phyloP scores from a whole-genome alignment of 2,797 vertebrate species.

The Numenius phaeopus region DNA sequence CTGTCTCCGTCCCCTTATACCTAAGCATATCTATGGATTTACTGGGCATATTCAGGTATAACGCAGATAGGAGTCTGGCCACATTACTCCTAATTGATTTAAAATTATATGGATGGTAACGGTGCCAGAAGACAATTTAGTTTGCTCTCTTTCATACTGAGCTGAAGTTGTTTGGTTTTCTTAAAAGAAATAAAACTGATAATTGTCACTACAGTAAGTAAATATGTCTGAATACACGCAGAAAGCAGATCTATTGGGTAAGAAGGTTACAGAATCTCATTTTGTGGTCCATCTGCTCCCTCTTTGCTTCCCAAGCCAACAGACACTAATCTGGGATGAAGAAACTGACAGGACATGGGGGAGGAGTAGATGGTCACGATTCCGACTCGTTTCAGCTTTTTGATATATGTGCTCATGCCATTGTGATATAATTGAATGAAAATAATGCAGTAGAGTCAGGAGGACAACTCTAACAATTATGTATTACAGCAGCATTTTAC shows the following conservation, averaged over 20 bases:
- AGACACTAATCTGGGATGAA: conserved; percentile 72
- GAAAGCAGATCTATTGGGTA: conserved; percentile 74
- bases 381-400: conserved; percentile 21
- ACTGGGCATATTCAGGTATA: conserved; percentile 21
- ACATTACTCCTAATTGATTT: conserved; percentile 38
- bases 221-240: conserved; percentile 68
- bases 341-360: conserved; percentile 72
- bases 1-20: neutral
- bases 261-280: conserved; percentile 76
- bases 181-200: conserved; percentile 73
- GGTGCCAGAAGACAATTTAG: conserved; percentile 63
- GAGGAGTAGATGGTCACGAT: conserved; percentile 53
- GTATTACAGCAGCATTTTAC: neutral
- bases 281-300: conserved; percentile 73
- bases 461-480: conserved; percentile 13
- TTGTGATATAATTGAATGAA: conserved; percentile 28
- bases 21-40: neutral
- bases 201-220: conserved; percentile 75
- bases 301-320: conserved; percentile 71
- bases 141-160: conserved; percentile 65
- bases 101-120: conserved; percentile 27
- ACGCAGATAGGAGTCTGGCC: neutral
- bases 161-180: conserved; percentile 73
- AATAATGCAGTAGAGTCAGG: neutral
- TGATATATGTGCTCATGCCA: neutral